phyloP scores from a whole-genome alignment of 2,113 vertebrate genomes.

The Manacus vitellinus region DNA sequence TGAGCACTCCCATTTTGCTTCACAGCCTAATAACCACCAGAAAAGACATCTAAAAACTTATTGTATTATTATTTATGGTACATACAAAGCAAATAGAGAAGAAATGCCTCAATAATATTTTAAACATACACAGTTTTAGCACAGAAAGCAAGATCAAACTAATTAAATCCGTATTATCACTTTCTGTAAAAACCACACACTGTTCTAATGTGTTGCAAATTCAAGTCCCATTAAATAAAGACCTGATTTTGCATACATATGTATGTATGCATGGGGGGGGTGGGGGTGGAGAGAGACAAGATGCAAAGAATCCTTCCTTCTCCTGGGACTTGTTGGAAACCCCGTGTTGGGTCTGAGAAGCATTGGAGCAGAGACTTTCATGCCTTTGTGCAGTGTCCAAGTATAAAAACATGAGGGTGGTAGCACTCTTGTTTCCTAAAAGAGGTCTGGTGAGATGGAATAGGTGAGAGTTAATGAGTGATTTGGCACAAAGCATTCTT shows the following conservation, averaged over 20 bases:
- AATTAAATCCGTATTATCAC: slow-evolving; percentile 48
- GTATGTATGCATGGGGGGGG: neutral
- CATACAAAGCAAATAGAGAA: slow-evolving; percentile 31
- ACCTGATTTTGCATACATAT: neutral
- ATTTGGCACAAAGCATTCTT: slow-evolving; percentile 18
- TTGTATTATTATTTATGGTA: slow-evolving; percentile 53
- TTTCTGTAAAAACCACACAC: slow-evolving; percentile 8
- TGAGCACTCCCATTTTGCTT: slow-evolving; percentile 40
- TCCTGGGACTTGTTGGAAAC: neutral
- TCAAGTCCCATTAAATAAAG: neutral
- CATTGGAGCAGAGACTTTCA: neutral
- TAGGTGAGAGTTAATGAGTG: slow-evolving; percentile 1
- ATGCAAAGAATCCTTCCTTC: neutral
- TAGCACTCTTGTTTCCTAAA: slow-evolving; percentile 25
- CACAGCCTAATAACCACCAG: slow-evolving; percentile 8
- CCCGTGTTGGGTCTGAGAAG: neutral
- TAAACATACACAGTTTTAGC: neutral
- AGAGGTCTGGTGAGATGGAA: slow-evolving; percentile 20
- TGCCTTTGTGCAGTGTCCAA: neutral
- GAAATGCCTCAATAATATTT: slow-evolving; percentile 30
- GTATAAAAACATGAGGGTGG: fast-evolving
- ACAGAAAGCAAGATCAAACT: slow-evolving; percentile 45
- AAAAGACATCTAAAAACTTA: slow-evolving; percentile 42
- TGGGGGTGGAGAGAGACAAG: neutral
- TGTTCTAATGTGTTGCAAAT: slow-evolving; percentile 14